Conservation (phyloP, 2,113 vertebrate species). For the Fukomys damarensis region DNA sequence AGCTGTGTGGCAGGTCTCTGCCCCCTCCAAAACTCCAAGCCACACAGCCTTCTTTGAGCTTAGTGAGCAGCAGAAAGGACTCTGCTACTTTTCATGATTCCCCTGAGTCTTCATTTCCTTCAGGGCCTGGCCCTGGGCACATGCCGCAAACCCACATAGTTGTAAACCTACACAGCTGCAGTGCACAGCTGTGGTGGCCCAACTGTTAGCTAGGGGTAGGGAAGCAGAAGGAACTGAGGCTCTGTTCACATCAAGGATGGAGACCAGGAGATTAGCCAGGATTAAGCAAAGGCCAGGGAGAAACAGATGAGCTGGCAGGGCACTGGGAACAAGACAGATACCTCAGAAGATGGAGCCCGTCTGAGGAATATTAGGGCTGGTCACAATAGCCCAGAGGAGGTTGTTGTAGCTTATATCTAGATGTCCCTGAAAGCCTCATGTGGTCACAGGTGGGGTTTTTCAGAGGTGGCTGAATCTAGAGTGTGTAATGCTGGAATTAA, state of each 20-base stretch:
- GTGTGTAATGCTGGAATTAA: neutral
- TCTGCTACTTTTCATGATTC: neutral
- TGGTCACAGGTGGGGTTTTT: neutral
- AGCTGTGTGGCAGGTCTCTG: neutral
- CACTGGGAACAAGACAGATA: neutral
- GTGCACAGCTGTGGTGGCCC: neutral
- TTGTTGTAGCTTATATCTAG: neutral
- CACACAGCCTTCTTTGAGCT: neutral
- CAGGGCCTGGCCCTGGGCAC: neutral
- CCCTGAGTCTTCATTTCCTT: neutral
- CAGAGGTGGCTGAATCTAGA: neutral
- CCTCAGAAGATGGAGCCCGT: neutral
- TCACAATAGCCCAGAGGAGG: neutral
- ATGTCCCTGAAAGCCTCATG: neutral
- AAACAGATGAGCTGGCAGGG: neutral
- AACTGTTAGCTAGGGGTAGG: neutral
- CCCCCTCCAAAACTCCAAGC: neutral
- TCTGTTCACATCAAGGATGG: neutral
- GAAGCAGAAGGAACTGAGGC: neutral
- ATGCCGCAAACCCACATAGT: neutral
- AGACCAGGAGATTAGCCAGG: neutral
- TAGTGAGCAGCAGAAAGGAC: neutral
- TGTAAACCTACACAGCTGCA: neutral
- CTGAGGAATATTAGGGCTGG: neutral
- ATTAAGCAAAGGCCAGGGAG: neutral